phyloP scores from a whole-genome alignment of 2,888 invertebrate genomes.

The Hydraecia micacea region DNA sequence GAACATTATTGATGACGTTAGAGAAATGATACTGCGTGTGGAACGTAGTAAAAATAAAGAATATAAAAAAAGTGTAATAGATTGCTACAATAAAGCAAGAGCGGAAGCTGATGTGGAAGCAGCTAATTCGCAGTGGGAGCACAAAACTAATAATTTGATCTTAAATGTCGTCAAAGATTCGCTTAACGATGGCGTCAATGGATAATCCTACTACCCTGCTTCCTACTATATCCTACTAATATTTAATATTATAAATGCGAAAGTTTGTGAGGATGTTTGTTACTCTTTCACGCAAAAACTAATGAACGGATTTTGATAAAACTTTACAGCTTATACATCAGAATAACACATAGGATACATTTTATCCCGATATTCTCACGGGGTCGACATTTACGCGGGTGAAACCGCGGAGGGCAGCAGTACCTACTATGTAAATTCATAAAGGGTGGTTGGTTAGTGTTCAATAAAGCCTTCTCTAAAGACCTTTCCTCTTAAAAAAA shows the following conservation, averaged over 20 bases:
- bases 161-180: slow-evolving; percentile 6
- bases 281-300: too few relatives aligned
- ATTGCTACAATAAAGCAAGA: slow-evolving; percentile 11
- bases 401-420: too few relatives aligned
- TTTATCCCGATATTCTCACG: too few relatives aligned
- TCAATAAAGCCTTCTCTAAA: not conserved
- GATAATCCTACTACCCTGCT: too few relatives aligned
- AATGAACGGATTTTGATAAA: too few relatives aligned
- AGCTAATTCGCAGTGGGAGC: not conserved
- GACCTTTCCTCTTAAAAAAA: not conserved
- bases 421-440: not conserved
- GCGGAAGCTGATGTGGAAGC: not conserved
- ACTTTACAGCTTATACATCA: too few relatives aligned
- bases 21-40: slow-evolving; percentile 15
- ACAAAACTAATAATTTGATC: not conserved
- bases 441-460: not conserved
- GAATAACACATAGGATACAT: too few relatives aligned
- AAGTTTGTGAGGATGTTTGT: too few relatives aligned
- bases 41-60: not conserved
- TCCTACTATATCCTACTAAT: too few relatives aligned
- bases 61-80: not conserved
- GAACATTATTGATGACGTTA: not conserved
- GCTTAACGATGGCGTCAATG: not conserved
- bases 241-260: too few relatives aligned
- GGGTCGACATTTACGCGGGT: too few relatives aligned